A percentile compares a stretch with the other conserved stretches of the same genome.
Conservation (phyloP, 2,888 invertebrate species). For the Tetranychus piercei region DNA sequence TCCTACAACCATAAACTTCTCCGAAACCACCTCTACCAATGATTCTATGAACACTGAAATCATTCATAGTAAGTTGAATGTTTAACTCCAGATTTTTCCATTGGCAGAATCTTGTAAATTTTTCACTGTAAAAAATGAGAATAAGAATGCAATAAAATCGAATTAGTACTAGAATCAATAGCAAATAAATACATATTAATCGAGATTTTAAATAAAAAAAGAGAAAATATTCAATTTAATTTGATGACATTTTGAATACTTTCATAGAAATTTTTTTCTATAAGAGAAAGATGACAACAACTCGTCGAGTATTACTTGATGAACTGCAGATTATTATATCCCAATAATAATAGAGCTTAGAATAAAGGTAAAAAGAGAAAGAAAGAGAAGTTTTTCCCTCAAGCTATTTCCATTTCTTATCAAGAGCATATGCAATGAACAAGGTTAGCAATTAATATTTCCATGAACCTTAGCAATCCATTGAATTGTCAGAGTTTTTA, state of each 20-base stretch:
- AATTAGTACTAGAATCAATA: background rate
- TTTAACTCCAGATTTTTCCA: conserved; percentile 99
- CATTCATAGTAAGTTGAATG: conserved; percentile 98
- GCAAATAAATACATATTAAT: background rate
- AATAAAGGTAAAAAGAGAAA: conserved; percentile 1
- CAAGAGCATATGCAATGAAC: background rate
- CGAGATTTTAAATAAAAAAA: no score
- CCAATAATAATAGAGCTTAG: background rate
- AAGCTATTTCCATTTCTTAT: background rate
- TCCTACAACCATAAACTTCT: conserved; percentile 90
- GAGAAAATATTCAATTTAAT: no score
- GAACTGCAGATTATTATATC: no score
- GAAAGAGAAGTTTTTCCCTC: background rate
- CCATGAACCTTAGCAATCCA: background rate
- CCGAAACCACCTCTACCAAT: conserved; percentile 98
- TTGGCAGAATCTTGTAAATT: conserved; percentile 98
- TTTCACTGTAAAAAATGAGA: conserved; percentile 49
- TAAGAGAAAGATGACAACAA: no score
- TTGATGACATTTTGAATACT: no score
- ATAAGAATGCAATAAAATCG: background rate
- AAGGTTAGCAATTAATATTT: background rate
- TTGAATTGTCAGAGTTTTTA: background rate
- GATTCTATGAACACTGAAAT: conserved; percentile 98
- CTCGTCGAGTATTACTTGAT: no score
- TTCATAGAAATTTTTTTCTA: no score